Evolutionary conservation across 1,140 invertebrate genomes (phyloP), one percentile per base, ranked within the genome.

Genomic region (Phenacoccus solenopsis): DNA sequence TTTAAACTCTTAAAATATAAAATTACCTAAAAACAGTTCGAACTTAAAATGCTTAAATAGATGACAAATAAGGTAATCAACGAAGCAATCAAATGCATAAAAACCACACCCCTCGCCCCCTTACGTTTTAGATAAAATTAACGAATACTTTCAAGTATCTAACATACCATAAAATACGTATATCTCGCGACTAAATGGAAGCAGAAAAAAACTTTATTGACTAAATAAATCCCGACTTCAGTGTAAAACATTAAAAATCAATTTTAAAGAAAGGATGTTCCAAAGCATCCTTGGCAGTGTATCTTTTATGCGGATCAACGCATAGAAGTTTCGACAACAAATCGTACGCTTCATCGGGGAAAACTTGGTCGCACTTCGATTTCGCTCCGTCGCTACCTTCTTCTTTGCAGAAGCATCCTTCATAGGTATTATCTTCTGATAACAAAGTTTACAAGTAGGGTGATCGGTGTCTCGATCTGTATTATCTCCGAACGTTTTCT

Each of bases 261-360:
- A 72, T 72, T 69, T 70, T 71, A 70, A 93, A 79, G 84, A 92
- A 94, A 24, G 86, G 84, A 81, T 91, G 89, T 57, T 81, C 76
- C 22, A 94, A 81, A 27, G 91, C 91, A 70, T 87, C 81, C 28
- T 83, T 81, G 12, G 91, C 90, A 10, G 88, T 85, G 73, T 89
- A 85, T 73, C 92, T 82, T 27, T 82, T 84, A 70, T 81, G 78
- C 38, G 90, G 89, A 80, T 93, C 86, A 68, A 92, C 80, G 76
- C 91, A 86, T 72, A 95, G 78, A 76, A 94, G 82, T 57, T 81
- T 82, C 74, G 84, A 83, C 71, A 93, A 81, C 28, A 94, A 79
- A 77, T 91, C 85, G 75, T 90, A 88, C 10, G 90, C 90, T 72
- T 79, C 77, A 74, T 83, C 82, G 27, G 90, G 90, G 76, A 89